Conservation (phyloP, 1,140 invertebrate genomes). For the Akabosia matsudoensis region DNA sequence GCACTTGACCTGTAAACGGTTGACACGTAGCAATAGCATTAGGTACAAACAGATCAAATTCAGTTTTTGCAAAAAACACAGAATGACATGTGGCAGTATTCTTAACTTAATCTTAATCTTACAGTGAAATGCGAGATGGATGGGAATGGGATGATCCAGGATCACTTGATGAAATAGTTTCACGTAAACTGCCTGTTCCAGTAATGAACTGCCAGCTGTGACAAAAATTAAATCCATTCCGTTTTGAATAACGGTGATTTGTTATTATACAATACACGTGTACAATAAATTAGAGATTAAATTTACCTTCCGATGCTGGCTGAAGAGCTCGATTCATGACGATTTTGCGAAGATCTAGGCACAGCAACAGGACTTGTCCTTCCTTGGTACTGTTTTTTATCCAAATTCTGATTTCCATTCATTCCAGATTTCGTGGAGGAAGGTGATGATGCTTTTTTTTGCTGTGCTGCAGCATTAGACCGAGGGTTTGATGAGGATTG, state of each 20-base stretch:
- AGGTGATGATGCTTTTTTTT: not conserved
- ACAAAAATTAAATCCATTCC: constrained; percentile 28
- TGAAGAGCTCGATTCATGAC: constrained; percentile 59
- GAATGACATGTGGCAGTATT: no score
- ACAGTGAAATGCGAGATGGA: constrained; percentile 40
- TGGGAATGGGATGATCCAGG: constrained; percentile 47
- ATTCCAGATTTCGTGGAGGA: not conserved
- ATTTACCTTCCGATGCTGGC: constrained; percentile 55
- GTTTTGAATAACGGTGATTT: not conserved
- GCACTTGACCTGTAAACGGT: constrained; percentile 20
- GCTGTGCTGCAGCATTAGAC: not conserved
- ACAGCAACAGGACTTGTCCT: constrained; percentile 63
- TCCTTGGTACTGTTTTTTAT: constrained; percentile 44
- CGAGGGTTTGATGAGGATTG: not conserved
- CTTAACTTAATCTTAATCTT: no score
- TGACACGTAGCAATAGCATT: no score
- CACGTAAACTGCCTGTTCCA: constrained; percentile 63
- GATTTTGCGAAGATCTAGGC: constrained; percentile 55
- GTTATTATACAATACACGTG: no score
- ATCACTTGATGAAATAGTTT: constrained; percentile 55
- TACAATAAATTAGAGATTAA: no score
- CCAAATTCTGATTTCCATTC: constrained; percentile 2
- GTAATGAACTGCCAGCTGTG: constrained; percentile 67
- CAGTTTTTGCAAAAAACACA: no score
- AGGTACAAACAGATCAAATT: no score